Evolutionary conservation across 2,113 vertebrate genomes (phyloP), one percentile per base, ranked within the genome.

Genomic region (Pollachius pollachius): DNA sequence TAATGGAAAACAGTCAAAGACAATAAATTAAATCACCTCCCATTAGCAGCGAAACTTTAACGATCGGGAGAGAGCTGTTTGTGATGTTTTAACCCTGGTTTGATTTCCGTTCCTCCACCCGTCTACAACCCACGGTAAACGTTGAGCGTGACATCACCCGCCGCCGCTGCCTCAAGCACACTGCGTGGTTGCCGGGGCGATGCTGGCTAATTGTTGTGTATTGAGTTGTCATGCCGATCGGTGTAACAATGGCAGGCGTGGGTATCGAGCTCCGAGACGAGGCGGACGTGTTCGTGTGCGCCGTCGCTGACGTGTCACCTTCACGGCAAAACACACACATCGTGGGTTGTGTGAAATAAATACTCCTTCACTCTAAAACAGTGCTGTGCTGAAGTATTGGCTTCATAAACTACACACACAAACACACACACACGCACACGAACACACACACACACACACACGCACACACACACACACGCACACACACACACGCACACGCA

Each of bases 181-280:
- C 21, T 48, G 41, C 41, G 41, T 48, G 41, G 41, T 48, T 48
- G 81, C 77, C 81, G 75, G 81, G 77, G 69, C 84, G 82, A 83
- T 85, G 41, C 41, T 7, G 81, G 88, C 86, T 88, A 89, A 88
- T 89, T 86, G 84, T 72, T 48, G 73, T 74, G 89, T 90, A 92
- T 92, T 86, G 90, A 90, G 91, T 79, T 85, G 89, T 91, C 90
- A 90, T 77, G 79, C 81, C 85, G 83, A 88, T 74, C 74, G 85
- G 90, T 75, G 86, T 88, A 88, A 91, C 84, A 75, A 87, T 88
- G 79, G 72, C 76, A 78, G 89, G 87, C 81, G 76, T 84, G 86
- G 82, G 41, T 89, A 88, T 86, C 86, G 88, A 91, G 90, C 82
- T 85, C 85, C 85, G 82, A 78, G 78, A 71, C 75, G 78, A 70